Conservation (phyloP, 2,888 invertebrate genomes). For the Halictus quadricinctus region DNA sequence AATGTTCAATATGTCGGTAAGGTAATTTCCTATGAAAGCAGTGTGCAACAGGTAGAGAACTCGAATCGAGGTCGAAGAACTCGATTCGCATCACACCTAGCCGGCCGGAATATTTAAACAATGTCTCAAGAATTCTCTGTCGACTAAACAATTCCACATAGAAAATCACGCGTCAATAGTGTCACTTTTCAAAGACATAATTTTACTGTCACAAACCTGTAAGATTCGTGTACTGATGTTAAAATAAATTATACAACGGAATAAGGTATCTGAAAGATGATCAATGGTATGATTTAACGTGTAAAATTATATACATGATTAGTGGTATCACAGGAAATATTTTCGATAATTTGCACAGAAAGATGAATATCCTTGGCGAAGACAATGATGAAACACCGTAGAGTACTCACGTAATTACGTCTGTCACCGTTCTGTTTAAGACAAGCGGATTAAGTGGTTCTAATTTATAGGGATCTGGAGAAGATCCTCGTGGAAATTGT, state of each 20-base stretch:
- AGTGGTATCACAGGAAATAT: background rate
- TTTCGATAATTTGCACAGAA: background rate
- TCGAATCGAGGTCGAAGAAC: slow-evolving; percentile 32
- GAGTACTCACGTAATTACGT: slow-evolving; percentile 14
- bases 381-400: background rate
- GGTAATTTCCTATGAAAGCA: slow-evolving; percentile 62
- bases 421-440: background rate
- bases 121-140: slow-evolving; percentile 16
- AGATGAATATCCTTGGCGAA: slow-evolving; percentile 3
- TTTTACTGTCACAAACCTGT: background rate
- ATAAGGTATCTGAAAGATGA: background rate
- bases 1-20: slow-evolving; percentile 61
- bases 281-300: background rate
- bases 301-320: background rate
- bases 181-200: background rate
- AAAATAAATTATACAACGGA: too few species aligned
- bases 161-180: background rate
- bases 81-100: slow-evolving; percentile 33
- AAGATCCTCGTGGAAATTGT: background rate
- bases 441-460: background rate
- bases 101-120: slow-evolving; percentile 17
- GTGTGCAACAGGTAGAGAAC: slow-evolving; percentile 67
- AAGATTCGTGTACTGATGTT: background rate
- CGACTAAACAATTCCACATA: background rate
- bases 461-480: background rate